Evolutionary conservation across 2,113 vertebrate genomes (phyloP).

Genomic region (Felis catus): DNA sequence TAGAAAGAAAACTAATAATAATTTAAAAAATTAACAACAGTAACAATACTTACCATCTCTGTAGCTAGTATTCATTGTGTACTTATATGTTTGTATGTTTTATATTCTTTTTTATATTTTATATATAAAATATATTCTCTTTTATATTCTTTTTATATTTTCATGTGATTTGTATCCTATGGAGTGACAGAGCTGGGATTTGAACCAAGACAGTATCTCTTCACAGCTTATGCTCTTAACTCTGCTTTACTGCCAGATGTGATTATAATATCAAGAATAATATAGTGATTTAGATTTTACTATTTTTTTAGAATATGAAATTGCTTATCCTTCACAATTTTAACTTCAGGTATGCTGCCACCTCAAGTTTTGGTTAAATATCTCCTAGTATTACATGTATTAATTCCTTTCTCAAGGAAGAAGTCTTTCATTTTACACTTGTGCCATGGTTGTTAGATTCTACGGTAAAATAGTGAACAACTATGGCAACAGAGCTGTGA

Average conservation of each 20-base stretch:
- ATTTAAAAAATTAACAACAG: conserved; percentile 3
- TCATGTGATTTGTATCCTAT: neutral
- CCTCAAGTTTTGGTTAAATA: neutral
- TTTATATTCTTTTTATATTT: no score
- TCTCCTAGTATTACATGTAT: neutral
- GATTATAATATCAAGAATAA: neutral
- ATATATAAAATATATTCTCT: no score
- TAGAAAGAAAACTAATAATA: conserved; percentile 18
- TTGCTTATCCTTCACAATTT: conserved; percentile 31
- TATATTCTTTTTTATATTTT: no score
- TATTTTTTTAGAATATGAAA: neutral
- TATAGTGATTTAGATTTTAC: conserved; percentile 31
- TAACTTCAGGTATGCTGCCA: neutral
- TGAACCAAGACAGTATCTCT: neutral
- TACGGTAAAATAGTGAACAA: neutral
- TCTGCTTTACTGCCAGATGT: neutral
- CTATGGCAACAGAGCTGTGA: neutral
- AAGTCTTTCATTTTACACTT: neutral
- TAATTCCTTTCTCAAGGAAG: conserved; percentile 18
- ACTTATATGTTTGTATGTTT: neutral
- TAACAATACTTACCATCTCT: neutral
- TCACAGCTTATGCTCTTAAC: neutral
- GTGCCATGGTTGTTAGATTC: neutral
- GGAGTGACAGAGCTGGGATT: neutral
- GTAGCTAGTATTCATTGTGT: neutral